Evolutionary conservation across 2,888 invertebrate species (phyloP), one percentile per base, ranked within the genome.

Genomic region (Drosophila sordidula): DNA sequence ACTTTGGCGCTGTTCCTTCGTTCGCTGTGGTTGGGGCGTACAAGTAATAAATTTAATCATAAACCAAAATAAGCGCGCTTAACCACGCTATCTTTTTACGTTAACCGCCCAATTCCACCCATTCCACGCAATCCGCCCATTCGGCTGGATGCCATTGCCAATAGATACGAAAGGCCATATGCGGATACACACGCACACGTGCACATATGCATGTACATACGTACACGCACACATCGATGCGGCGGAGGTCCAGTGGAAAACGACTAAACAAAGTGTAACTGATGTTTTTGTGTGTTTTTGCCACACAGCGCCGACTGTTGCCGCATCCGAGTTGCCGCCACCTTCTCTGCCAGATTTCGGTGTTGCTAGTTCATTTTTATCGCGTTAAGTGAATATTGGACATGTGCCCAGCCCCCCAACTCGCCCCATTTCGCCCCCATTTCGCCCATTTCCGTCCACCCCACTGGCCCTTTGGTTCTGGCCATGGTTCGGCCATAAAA

Each of bases 311-410:
- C 59, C 72, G 63, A 72, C 59, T 65, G 76, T 56, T 75, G 71
- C 67, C 70, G 42, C 58, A 49, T 42, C 41, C 39, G n/a, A 41
- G 56, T 16, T 45, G 69, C 56, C 44, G 55, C 63, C 70, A 34
- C 59, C 62, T 57, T 61, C 72, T 44, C 56, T 18, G 70, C 77
- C 86, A 87, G 88, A 85, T 88, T 88, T 86, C 75, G 68, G 59
- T 85, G 84, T 85, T 83, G 47, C 88, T 88, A 85, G 86, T 85
- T 85, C 84, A 85, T 85, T 88, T 85, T 85, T 88, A 85, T 87
- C 84, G 84, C 84, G 84, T 85, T 85, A 85, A 85, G 86, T 83
- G 87, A 85, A 85, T 85, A 88, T 88, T 83, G 84, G 85, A 86
- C 88, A 88, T 86, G 88, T 88, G 88, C 77, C 12, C 11, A 3